Evolutionary conservation across 1,140 invertebrate species (phyloP), one percentile per base, ranked within the genome.

Genomic region (Drosophila funebris): DNA sequence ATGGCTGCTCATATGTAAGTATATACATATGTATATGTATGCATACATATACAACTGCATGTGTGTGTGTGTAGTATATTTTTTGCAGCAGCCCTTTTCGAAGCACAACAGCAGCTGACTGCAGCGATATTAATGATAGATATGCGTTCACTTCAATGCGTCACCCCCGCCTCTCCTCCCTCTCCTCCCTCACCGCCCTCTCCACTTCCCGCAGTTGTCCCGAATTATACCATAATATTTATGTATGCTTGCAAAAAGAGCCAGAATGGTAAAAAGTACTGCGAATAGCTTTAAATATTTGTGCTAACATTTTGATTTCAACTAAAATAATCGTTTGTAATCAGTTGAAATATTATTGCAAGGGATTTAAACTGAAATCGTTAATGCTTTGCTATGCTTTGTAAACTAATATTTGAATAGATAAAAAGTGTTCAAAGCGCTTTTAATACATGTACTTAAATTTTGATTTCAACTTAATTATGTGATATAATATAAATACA

Each of bases 81-180:
- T 76, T 62, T 62, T 31, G 33, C 16, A 44, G 44, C 50, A 63
- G 43, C 31, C 33, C 39, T 60, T 83, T 67, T 83, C 63, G 48
- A 22, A 72, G 74, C 82, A 81, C 82, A 85, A 85, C 82, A 85
- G 82, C 82, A 85, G 82, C 82, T 85, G 82, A 85, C 82, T 85
- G 82, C 82, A 87, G 82, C 82, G 82, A 85, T 85, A 85, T 85
- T 85, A 85, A 85, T 85, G 82, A 85, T 87, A 85, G 81, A 85
- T 85, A 85, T 87, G 81, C 77, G 70, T 85, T 87, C 82, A 78
- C 81, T 85, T 87, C 77, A 85, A 87, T 85, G 83, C 82, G 39
- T 70, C 66, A 74, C 48, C 14, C 27, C n/a, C 0, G 1, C 14
- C 20, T 18, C 2, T 0, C 7, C 0, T 1, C 8, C 46, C 3